These are phyloP conservation scores for Ryuthela nishihirai DNA, from an alignment of 2,888 invertebrate species.

Conservation along the genomic window DNA sequence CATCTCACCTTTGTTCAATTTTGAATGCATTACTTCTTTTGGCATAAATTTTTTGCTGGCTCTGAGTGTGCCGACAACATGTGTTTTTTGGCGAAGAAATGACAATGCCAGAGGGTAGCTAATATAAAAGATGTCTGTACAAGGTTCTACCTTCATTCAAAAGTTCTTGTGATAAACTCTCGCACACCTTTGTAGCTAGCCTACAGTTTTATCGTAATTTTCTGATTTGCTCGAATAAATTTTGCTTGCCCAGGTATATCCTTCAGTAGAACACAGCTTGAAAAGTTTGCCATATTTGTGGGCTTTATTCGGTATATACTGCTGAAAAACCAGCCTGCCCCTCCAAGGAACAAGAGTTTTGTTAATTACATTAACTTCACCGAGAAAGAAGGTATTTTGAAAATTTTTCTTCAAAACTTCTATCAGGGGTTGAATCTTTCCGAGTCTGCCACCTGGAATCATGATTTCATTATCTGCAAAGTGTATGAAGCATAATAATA, in stretches of 20 bases:
- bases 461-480: constrained; percentile 8
- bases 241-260: constrained; percentile 7
- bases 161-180: too few relatives aligned
- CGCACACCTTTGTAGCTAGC: too few relatives aligned
- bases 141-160: too few relatives aligned
- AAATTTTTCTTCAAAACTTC: background rate
- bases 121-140: too few relatives aligned
- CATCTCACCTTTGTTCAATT: constrained; percentile 12
- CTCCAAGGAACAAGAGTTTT: constrained; percentile 47
- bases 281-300: constrained; percentile 48
- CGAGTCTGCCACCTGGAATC: background rate
- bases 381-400: constrained; percentile 1
- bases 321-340: constrained; percentile 45
- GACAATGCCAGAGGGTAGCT: too few relatives aligned
- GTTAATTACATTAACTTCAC: constrained; percentile 42
- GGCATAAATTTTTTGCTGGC: constrained; percentile 1
- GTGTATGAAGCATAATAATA: constrained; percentile 5
- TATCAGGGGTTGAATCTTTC: constrained; percentile 13
- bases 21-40: constrained; percentile 9
- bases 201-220: too few relatives aligned
- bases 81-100: background rate
- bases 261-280: constrained; percentile 44
- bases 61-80: background rate
- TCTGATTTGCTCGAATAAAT: background rate
- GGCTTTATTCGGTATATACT: constrained; percentile 46